Evolutionary conservation across 2,888 invertebrate genomes (phyloP), one percentile per base, ranked within the genome.

Genomic region (Lathronympha strigana): DNA sequence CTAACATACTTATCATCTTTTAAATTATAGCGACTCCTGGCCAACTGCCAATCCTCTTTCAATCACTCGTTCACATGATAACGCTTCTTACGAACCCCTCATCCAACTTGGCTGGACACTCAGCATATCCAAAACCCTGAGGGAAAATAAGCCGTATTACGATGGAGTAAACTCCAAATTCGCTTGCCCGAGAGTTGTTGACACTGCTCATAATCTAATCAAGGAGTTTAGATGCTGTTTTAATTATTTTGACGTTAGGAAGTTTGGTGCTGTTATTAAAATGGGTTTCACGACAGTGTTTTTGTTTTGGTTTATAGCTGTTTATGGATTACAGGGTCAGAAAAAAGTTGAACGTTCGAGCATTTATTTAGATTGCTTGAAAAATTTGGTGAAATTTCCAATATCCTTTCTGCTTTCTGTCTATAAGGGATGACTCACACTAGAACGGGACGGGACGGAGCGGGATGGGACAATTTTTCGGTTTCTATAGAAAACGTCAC

Each of bases 51-150:
- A 60, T 25, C 17, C 36, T 38, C 53, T 60, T 60, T 64, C 64
- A 64, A 60, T 64, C 64, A 64, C 45, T 53, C 40, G 51, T 58
- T 53, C 60, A 60, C 53, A 53, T 53, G 64, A 64, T 60, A 60
- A 64, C 53, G 58, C 50, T 21, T 40, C 58, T 60, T 53, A 60
- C 36, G 53, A 64, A 19, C 33, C 33, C 38, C 64, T 63, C 54
- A 64, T 64, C 45, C 25, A 19, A 63, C 36, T 63, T 54, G 54
- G 62, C 62, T 55, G 54, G 36, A 47, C 33, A 25, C 28, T 19
- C 54, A 54, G 17, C 38, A n/a, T 23, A 43, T 19, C 45, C 31
- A 4, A 38, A 11, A 25, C 5, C 9, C 28, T 28, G n/a, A n/a
- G 13, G 4, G 13, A 61, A 28, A 15, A 15, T 28, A 8, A 53